Evolutionary conservation across 1,140 invertebrate genomes (phyloP).

Genomic region (Bombus breviceps): DNA sequence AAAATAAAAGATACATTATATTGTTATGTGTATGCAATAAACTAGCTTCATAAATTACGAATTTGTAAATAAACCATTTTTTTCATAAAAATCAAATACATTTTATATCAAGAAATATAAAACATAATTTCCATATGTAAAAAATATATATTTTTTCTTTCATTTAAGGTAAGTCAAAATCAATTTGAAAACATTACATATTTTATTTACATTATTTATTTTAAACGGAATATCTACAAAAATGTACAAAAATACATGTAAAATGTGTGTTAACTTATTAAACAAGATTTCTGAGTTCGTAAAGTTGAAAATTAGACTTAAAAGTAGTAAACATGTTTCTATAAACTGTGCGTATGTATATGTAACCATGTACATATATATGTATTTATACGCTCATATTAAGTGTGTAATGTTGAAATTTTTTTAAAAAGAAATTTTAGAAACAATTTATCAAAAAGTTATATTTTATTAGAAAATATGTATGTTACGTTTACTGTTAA

Average conservation of each 20-base stretch:
- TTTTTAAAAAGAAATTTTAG: neutral
- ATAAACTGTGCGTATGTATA: neutral
- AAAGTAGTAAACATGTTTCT: neutral
- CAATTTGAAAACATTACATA: too few relatives aligned
- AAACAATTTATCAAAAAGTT: neutral
- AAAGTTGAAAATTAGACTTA: neutral
- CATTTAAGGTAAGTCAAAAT: neutral
- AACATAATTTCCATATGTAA: neutral
- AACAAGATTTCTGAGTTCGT: neutral
- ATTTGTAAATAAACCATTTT: slow-evolving; percentile 56
- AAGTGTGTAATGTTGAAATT: neutral
- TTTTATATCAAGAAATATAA: neutral
- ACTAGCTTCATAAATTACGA: slow-evolving; percentile 26
- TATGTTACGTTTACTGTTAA: neutral
- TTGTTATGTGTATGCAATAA: slow-evolving; percentile 56
- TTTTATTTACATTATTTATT: neutral
- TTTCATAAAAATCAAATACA: slow-evolving; percentile 39
- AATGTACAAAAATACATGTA: neutral
- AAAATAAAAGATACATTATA: slow-evolving; percentile 46
- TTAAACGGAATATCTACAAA: neutral
- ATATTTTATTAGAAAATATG: neutral
- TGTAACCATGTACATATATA: neutral
- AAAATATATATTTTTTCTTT: neutral
- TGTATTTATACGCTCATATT: neutral
- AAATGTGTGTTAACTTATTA: neutral